phyloP scores from a whole-genome alignment of 2,113 vertebrate genomes.

The Gulo gulo region DNA sequence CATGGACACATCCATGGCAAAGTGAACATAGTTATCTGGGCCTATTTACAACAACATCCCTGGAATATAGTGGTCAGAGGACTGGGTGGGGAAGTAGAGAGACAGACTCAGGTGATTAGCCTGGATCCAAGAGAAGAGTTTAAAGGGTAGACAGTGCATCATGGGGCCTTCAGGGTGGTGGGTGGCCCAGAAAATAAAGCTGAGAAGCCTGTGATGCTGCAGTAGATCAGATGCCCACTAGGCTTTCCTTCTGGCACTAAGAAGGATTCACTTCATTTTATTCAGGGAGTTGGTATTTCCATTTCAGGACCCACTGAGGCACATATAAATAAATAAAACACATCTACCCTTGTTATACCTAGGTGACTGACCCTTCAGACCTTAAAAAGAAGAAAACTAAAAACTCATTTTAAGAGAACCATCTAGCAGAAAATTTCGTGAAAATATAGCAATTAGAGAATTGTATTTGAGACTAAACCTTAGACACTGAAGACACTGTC shows the following conservation, averaged over 20 bases:
- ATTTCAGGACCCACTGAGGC: background rate
- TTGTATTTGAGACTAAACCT: slow-evolving; percentile 3
- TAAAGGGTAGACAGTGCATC: background rate
- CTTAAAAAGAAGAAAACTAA: background rate
- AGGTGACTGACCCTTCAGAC: background rate
- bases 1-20: background rate
- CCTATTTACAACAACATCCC: background rate
- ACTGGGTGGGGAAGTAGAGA: background rate
- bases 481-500: background rate
- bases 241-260: background rate
- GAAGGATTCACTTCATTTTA: slow-evolving; percentile 9
- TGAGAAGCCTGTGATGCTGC: background rate
- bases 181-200: background rate
- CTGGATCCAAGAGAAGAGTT: background rate
- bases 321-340: background rate
- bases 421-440: slow-evolving; percentile 15
- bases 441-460: slow-evolving; percentile 11
- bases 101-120: background rate
- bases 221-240: background rate
- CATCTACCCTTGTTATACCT: background rate
- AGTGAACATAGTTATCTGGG: background rate
- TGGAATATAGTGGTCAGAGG: background rate
- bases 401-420: slow-evolving; percentile 7
- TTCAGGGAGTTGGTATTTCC: background rate
- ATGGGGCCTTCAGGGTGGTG: background rate